Evolutionary conservation across 2,888 invertebrate species (phyloP).

Genomic region (Perizoma affinitatum): DNA sequence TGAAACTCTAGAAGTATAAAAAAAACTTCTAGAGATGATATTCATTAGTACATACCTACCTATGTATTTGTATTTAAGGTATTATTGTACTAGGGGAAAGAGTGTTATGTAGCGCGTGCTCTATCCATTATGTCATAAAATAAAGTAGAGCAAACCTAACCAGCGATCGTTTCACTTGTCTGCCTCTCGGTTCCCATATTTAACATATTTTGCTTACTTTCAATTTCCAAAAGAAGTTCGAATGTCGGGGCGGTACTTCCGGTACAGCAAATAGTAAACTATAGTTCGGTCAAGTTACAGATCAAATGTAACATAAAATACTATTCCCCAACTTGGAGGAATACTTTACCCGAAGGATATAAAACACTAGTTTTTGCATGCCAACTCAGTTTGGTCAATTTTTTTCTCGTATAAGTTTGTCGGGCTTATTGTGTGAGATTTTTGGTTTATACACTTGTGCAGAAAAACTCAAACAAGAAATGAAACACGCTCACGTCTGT

Average conservation of each 20-base stretch:
- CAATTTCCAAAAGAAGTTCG: conserved; percentile 10
- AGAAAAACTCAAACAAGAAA: background rate
- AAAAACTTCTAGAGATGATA: too few species aligned
- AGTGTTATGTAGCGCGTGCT: too few species aligned
- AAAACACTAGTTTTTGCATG: conserved; percentile 51
- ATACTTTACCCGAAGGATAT: conserved; percentile 41
- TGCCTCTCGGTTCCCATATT: too few species aligned
- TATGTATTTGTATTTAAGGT: too few species aligned
- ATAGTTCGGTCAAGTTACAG: conserved; percentile 28
- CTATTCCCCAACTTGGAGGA: conserved; percentile 35
- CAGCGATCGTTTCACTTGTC: too few species aligned
- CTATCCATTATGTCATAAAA: too few species aligned
- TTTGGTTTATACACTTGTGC: conserved; percentile 17
- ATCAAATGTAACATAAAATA: conserved; percentile 37
- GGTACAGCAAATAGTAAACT: conserved; percentile 17
- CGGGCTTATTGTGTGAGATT: conserved; percentile 36
- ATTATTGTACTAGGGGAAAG: too few species aligned
- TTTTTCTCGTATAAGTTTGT: conserved; percentile 42
- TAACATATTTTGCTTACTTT: too few species aligned
- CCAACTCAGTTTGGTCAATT: conserved; percentile 41
- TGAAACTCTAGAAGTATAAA: too few species aligned
- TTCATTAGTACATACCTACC: too few species aligned
- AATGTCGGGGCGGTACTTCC: conserved; percentile 6
- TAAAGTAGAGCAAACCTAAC: too few species aligned
- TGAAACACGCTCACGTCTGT: too few species aligned